Conservation (phyloP, 2,113 vertebrate genomes). For the Proterorhinus semilunaris region DNA sequence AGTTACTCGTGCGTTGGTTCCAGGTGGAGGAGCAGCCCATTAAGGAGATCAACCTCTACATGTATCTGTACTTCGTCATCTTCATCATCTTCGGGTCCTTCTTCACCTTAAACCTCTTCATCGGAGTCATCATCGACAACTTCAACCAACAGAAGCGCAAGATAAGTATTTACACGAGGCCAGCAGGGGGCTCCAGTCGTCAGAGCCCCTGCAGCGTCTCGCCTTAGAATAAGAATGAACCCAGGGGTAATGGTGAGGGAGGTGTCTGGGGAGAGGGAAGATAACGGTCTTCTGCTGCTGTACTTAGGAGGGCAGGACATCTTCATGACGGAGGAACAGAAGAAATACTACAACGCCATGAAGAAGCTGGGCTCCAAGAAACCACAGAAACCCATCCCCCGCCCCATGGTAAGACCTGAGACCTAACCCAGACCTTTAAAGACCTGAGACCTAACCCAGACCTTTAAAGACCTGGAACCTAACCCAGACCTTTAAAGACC, state of each 20-base stretch:
- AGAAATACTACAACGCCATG: conserved; percentile 99
- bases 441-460: neutral
- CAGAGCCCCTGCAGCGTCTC: no score
- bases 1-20: neutral
- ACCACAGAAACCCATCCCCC: conserved; percentile 95
- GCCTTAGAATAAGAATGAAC: no score
- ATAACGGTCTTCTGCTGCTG: neutral
- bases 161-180: conserved; percentile 78
- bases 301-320: conserved; percentile 99
- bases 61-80: conserved; percentile 95
- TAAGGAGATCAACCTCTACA: conserved; percentile 91
- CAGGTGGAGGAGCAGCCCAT: conserved; percentile 79
- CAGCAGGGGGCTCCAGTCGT: no score
- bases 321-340: conserved; percentile 99
- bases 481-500: neutral
- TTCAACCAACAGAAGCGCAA: conserved; percentile 99
- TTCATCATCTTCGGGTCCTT: conserved; percentile 98
- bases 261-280: neutral
- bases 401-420: conserved; percentile 80
- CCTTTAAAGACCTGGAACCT: neutral
- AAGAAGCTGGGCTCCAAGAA: conserved; percentile 98
- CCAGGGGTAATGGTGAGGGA: neutral
- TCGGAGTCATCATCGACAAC: conserved; percentile 98
- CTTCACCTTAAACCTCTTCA: conserved; percentile 97
- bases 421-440: neutral